Conservation (phyloP, 2,797 vertebrate species). For the Micropoecilia bifurca region DNA sequence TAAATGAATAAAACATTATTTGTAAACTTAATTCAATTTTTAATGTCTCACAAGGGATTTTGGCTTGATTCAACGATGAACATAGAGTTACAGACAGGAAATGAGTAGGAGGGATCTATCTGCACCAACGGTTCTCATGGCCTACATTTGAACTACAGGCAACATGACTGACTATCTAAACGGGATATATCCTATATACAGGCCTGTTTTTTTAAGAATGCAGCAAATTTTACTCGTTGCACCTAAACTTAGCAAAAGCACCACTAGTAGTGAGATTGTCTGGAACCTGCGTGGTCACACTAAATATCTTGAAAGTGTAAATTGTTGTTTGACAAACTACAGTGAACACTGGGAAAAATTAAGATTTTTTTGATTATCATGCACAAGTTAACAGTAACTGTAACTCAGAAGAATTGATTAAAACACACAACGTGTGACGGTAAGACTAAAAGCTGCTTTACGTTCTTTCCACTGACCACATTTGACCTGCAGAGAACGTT, state of each 20-base stretch:
- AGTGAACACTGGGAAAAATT: neutral
- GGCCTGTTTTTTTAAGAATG: neutral
- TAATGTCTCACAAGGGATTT: too few species aligned
- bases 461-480: neutral
- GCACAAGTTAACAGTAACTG: neutral
- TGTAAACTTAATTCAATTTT: neutral
- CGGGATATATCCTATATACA: neutral
- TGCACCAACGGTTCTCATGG: neutral
- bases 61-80: neutral
- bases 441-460: neutral
- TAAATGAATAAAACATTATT: neutral
- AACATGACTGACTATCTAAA: neutral
- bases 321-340: neutral
- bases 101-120: conserved; percentile 3
- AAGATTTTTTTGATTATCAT: neutral
- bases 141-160: conserved; percentile 2
- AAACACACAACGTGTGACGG: neutral
- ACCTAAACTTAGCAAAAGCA: neutral
- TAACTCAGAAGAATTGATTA: neutral
- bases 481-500: neutral
- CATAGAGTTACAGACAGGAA: conserved; percentile 8
- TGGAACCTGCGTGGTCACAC: neutral
- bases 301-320: neutral
- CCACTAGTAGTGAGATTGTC: neutral
- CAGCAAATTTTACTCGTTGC: too few species aligned